These are phyloP conservation scores for Neopipo cinnamomea DNA, from an alignment of 2,113 vertebrate genomes.

Conservation along the genomic window DNA sequence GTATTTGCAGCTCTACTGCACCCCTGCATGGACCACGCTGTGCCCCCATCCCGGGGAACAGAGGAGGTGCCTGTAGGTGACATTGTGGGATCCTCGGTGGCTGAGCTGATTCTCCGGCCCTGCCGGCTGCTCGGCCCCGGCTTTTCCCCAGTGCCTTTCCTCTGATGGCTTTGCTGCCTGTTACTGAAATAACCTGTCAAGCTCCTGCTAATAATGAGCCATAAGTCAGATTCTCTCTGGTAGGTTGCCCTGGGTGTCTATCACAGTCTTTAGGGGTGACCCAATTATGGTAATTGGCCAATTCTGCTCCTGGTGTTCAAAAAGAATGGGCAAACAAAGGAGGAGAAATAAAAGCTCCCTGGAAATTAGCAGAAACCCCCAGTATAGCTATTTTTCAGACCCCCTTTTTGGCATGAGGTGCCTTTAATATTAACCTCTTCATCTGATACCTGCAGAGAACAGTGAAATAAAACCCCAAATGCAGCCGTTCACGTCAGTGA, in stretches of 20 bases:
- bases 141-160: conserved; percentile 17
- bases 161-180: conserved; percentile 49
- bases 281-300: conserved; percentile 77
- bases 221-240: conserved; percentile 72
- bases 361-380: neutral
- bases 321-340: conserved; percentile 33
- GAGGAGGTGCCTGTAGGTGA: neutral
- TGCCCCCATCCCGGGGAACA: fast-evolving
- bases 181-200: conserved; percentile 69
- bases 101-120: neutral
- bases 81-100: neutral
- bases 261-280: conserved; percentile 74
- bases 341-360: neutral
- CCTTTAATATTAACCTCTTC: neutral
- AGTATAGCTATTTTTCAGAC: neutral
- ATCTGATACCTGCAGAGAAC: neutral
- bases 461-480: neutral
- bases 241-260: conserved; percentile 70
- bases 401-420: neutral
- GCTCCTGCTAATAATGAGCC: conserved; percentile 62
- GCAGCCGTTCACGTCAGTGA: neutral
- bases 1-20: neutral
- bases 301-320: conserved; percentile 25
- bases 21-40: fast-evolving
- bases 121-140: neutral